Evolutionary conservation across 1,140 invertebrate genomes (phyloP), one percentile per base, ranked within the genome.

Genomic region (Orius laevigatus): DNA sequence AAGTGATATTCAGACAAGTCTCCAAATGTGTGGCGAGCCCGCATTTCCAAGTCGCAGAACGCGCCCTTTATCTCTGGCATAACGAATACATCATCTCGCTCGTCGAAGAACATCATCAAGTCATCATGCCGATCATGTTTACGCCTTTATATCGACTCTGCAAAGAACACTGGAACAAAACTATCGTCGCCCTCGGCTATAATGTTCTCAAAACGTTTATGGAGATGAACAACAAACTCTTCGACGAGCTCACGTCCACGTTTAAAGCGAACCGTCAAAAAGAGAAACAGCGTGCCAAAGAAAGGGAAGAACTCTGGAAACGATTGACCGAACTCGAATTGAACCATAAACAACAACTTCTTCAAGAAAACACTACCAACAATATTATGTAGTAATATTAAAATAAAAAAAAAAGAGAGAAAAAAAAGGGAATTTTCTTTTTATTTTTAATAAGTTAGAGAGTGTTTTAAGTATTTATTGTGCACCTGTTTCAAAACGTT

Each of bases 141-240:
- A 92, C 95, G 53, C 88, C 94, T 55, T 73, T 98, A 58, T 96
- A 96, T 69, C 87, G 84, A 64, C 94, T 92, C 69, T 93, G 89
- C 63, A 96, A 98, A 73, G 89, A 95, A 67, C 95, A 98, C 68
- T 98, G 95, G 95, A 98, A 98, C 73, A 92, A 97, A 74, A 98
- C 94, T 49, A 98, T 98, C 60, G 85, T 97, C 58, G 93, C 93
- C 36, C 79, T 98, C 57, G 92, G 98, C 60, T 98, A 98, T 73
- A 98, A 98, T 69, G 94, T 96, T 60, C 77, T 98, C 59, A 98
- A 98, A 70, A 84, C 94, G 52, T 97, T 98, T 67, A 98, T 98
- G 93, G 94, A 98, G 70, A 97, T 98, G 89, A 97, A 99, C 73
- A 92, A 91, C 59, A 95, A 94, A 68, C 75, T 98, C 33, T 98